Evolutionary conservation across 2,888 invertebrate species (phyloP).

Genomic region (Mesodorylaimus sp.): DNA sequence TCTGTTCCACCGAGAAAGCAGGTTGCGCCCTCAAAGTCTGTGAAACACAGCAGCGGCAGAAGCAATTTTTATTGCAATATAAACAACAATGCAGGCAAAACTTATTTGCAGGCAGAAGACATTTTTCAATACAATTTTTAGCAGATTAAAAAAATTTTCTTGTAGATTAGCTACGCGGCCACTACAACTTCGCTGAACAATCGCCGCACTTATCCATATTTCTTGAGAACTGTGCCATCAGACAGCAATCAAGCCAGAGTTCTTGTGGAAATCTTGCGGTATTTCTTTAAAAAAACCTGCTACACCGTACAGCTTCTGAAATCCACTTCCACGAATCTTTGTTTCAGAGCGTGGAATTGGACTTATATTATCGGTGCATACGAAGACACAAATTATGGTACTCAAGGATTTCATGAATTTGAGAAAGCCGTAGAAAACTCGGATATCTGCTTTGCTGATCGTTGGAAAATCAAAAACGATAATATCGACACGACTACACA

Average conservation of each 20-base stretch:
- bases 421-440: not conserved
- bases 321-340: no score
- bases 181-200: slow-evolving; percentile 23
- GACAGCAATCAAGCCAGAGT: slow-evolving; percentile 19
- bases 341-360: slow-evolving; percentile 1
- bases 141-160: not conserved
- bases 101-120: no score
- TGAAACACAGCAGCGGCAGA: no score
- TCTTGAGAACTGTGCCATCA: slow-evolving; percentile 22
- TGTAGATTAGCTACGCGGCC: slow-evolving; percentile 22
- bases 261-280: slow-evolving; percentile 20
- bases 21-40: no score
- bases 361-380: slow-evolving; percentile 2
- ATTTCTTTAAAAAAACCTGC: slow-evolving; percentile 5
- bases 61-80: no score
- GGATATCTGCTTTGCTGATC: slow-evolving; percentile 1
- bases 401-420: not conserved
- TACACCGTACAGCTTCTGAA: no score
- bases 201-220: slow-evolving; percentile 17
- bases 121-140: not conserved
- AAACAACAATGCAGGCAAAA: no score
- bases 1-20: no score
- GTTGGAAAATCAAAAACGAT: not conserved
- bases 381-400: slow-evolving; percentile 5
- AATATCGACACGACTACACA: not conserved